Conservation (phyloP, 2,888 invertebrate species). For the Amiota mariae region DNA sequence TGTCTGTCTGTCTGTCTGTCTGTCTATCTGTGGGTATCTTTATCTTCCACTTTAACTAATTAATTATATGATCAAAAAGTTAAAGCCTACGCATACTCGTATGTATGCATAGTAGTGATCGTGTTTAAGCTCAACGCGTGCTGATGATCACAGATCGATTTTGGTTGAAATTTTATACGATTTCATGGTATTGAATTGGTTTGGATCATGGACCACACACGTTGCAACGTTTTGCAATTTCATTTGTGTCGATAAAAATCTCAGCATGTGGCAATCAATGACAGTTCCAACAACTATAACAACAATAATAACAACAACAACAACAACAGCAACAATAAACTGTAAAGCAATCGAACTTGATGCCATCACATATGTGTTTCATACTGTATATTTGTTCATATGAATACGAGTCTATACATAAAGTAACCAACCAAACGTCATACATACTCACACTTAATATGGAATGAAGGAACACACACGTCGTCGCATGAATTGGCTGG, state of each 20-base stretch:
- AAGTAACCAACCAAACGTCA: neutral
- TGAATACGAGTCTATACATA: neutral
- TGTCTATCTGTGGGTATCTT: too few species aligned
- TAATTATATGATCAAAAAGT: too few species aligned
- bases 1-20: too few species aligned
- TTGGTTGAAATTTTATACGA: neutral
- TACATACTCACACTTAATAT: slow-evolving; percentile 6
- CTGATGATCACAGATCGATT: neutral
- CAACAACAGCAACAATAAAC: slow-evolving; percentile 38
- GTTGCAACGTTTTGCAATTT: slow-evolving; percentile 49
- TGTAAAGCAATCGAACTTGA: slow-evolving; percentile 6
- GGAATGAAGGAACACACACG: slow-evolving; percentile 14
- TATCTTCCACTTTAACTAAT: too few species aligned
- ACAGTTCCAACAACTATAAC: slow-evolving; percentile 66
- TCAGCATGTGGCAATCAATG: slow-evolving; percentile 65
- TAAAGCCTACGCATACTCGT: neutral
- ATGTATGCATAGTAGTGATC: neutral
- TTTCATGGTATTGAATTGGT: neutral
- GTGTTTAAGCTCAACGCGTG: neutral
- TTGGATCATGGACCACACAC: slow-evolving; percentile 53
- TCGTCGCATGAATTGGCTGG: slow-evolving; percentile 7
- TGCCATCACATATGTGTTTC: slow-evolving; percentile 7
- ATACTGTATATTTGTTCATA: neutral
- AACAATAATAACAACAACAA: slow-evolving; percentile 59
- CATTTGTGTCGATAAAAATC: slow-evolving; percentile 63